A percentile compares a stretch with the other conserved stretches of the same genome.
These are phyloP conservation scores for Fregetta grallaria DNA, from an alignment of 2,113 vertebrate species.

Conservation along the genomic window DNA sequence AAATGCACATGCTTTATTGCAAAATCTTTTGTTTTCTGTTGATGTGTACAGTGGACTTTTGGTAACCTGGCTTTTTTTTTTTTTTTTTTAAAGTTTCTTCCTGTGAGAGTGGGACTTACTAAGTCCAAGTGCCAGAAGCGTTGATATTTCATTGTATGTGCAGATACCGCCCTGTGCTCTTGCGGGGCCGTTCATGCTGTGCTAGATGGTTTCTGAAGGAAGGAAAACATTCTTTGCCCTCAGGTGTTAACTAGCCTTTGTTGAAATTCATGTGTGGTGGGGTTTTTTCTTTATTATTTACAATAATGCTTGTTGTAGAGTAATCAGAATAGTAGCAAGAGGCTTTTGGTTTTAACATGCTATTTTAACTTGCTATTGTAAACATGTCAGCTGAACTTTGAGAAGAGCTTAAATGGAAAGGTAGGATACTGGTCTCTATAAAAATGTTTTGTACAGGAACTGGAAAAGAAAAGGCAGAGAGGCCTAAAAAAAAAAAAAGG, in stretches of 20 bases:
- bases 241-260: not conserved
- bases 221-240: not conserved
- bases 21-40: not conserved
- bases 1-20: conserved; percentile 7
- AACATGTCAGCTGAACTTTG: not conserved
- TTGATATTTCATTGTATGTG: not conserved
- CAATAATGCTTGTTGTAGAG: not conserved
- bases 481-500: not conserved
- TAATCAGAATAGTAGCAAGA: not conserved
- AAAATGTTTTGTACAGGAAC: not conserved
- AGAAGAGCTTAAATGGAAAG: not conserved
- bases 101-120: not conserved
- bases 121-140: not conserved
- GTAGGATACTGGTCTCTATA: not conserved
- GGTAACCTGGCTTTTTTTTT: not conserved
- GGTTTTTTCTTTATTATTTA: not conserved
- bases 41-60: not conserved
- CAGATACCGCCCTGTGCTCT: not conserved
- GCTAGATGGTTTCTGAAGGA: not conserved
- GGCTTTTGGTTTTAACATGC: not conserved
- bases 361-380: not conserved
- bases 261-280: not conserved
- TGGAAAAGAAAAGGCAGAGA: not conserved
- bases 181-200: not conserved
- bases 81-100: not conserved